Conservation (phyloP, 2,797 vertebrate genomes). For the Moxostoma hubbsi region DNA sequence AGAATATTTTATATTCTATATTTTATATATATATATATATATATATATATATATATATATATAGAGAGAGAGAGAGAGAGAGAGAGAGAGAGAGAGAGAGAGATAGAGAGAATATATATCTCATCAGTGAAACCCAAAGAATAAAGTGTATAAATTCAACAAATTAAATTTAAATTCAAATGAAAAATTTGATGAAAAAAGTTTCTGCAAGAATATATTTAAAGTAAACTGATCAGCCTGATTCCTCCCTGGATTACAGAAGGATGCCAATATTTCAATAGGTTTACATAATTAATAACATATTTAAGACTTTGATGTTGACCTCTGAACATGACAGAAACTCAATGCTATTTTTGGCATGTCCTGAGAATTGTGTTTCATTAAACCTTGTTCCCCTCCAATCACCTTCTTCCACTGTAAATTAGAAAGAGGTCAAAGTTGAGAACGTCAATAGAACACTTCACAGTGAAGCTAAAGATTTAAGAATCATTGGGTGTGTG, state of each 20-base stretch:
- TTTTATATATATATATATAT: too few species aligned
- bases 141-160: too few species aligned
- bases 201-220: not conserved
- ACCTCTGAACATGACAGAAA: conserved; percentile 60
- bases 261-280: conserved; percentile 66
- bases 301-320: conserved; percentile 63
- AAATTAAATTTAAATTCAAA: too few species aligned
- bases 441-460: conserved; percentile 61
- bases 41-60: too few species aligned
- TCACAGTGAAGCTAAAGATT: conserved; percentile 28
- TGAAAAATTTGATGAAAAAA: too few species aligned
- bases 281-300: conserved; percentile 63
- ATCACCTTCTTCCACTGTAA: conserved; percentile 45
- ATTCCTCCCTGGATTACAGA: conserved; percentile 40
- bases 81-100: too few species aligned
- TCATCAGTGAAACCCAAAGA: too few species aligned
- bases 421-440: conserved; percentile 62
- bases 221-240: conserved; percentile 57
- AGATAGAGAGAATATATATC: too few species aligned
- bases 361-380: conserved; percentile 63
- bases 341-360: conserved; percentile 58
- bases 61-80: too few species aligned
- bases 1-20: too few species aligned
- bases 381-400: conserved; percentile 61
- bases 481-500: too few species aligned